phyloP scores from a whole-genome alignment of 2,113 vertebrate species.

The Misgurnus anguillicaudatus region DNA sequence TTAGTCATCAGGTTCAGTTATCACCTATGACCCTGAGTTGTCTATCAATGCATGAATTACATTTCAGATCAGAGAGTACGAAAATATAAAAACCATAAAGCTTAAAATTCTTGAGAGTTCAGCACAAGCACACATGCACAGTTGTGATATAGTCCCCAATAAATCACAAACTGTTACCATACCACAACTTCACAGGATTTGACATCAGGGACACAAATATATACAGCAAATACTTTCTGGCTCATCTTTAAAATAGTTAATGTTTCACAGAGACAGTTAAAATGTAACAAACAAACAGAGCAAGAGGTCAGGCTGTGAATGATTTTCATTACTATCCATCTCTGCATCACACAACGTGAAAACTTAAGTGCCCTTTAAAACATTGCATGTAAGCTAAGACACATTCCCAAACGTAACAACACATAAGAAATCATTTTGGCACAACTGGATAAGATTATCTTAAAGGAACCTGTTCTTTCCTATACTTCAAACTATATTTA shows the following conservation, averaged over 20 bases:
- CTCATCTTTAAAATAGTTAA: constrained; percentile 57
- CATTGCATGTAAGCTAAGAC: not conserved
- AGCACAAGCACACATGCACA: constrained; percentile 37
- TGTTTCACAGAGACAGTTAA: constrained; percentile 59
- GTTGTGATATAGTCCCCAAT: constrained; percentile 7
- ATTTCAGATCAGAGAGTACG: not conserved
- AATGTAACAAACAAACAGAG: constrained; percentile 52
- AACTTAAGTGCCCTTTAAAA: constrained; percentile 33
- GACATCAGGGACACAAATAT: constrained; percentile 42
- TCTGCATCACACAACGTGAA: not conserved
- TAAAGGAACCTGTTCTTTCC: constrained; percentile 14
- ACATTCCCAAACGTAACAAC: constrained; percentile 27
- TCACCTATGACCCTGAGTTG: constrained; percentile 1
- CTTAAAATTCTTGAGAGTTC: constrained; percentile 12
- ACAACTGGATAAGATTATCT: constrained; percentile 12
- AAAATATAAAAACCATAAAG: not conserved
- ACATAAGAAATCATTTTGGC: constrained; percentile 16
- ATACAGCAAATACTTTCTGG: constrained; percentile 50
- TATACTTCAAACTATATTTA: constrained; percentile 13
- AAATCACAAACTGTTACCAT: constrained; percentile 16
- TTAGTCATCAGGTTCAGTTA: not conserved
- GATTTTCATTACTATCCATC: constrained; percentile 20
- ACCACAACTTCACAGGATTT: constrained; percentile 32
- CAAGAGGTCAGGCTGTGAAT: constrained; percentile 45
- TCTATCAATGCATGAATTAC: not conserved